Percentiles rank a stretch among this genome's conserved stretches.
Conservation (phyloP, 2,888 invertebrate genomes). For the Scelioninae gen. 1 region DNA sequence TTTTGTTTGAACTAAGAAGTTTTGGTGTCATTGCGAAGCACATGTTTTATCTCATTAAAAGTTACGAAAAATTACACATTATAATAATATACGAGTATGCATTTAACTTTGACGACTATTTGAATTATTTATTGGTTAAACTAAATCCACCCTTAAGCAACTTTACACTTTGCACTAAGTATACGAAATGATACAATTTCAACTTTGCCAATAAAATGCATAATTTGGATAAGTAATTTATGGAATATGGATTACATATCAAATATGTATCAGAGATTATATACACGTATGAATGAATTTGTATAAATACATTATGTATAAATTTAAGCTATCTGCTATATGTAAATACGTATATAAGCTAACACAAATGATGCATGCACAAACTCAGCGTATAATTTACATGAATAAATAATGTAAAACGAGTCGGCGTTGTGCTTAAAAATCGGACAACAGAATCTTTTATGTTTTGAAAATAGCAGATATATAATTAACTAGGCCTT, state of each 20-base stretch:
- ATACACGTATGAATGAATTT: constrained; percentile 20
- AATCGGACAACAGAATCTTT: constrained; percentile 1
- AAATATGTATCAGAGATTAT: constrained; percentile 21
- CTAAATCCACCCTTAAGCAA: too few relatives aligned
- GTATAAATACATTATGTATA: constrained; percentile 27
- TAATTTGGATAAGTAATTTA: constrained; percentile 13
- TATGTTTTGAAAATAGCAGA: background rate
- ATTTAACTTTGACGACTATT: too few relatives aligned
- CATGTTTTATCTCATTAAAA: too few relatives aligned
- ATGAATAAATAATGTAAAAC: constrained; percentile 9
- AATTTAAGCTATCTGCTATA: constrained; percentile 10
- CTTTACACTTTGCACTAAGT: too few relatives aligned
- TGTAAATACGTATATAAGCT: constrained; percentile 8
- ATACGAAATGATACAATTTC: background rate
- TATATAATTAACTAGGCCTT: background rate
- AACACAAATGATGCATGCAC: constrained; percentile 11
- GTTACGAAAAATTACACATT: too few relatives aligned
- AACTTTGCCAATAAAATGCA: background rate
- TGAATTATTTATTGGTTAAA: too few relatives aligned
- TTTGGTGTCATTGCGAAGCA: too few relatives aligned
- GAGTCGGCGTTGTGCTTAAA: background rate
- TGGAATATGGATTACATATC: constrained; percentile 26
- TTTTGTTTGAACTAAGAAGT: too few relatives aligned
- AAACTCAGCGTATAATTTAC: constrained; percentile 7
- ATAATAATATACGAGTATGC: too few relatives aligned